Base-by-base conservation (phyloP, 2,113 vertebrate genomes). In the Machaerirhynchus nigripectus region DNA sequence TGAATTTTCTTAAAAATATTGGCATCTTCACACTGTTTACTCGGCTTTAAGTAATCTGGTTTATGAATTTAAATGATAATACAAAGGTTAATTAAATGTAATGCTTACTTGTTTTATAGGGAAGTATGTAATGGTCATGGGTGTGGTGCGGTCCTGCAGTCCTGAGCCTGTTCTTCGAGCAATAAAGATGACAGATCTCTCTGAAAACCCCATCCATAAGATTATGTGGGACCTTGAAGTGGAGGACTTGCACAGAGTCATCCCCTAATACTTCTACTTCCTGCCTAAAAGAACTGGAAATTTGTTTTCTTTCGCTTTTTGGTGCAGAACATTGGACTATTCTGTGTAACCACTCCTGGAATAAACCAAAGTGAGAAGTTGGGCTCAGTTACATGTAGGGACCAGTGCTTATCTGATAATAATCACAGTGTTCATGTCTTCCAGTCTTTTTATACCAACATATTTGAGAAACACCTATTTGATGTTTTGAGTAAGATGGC, bases 51-150 rank as follows among this genome's bases (percentile, higher is more conserved):
- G 17, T 65, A 59, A 37, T 52, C 83, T 61, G 15, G 14, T 30
- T 84, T 87, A 8, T 59, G 39, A 65, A 47, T 70, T 85, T 33
- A 56, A 73, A 31, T 44, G 9, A 42, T 44, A 64, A 24, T 59
- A 7, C 17, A 44, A 27, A 64, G 24, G 9, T 61, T 77, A 80
- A 77, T 70, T 61, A 23, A 9, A 22, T 55, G 5, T 83, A 7
- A 44, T 23, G 8, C 39, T 57, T 64, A 19, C 9, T 84, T 77
- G 49, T 69, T 77, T 86, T 75, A 87, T 94, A 99, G 99, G 99
- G 33, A 99, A 98, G 88, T 99, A 99, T 27, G 99, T 99, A 65
- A 99, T 99, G 99, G 98, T 99, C 90, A 99, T 99, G 99, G 99
- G 99, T 4, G 55, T 98, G 77, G 95, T 99, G 73, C 97, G 97